Conservation (phyloP, 2,797 vertebrate genomes). For the Brotula barbata region DNA sequence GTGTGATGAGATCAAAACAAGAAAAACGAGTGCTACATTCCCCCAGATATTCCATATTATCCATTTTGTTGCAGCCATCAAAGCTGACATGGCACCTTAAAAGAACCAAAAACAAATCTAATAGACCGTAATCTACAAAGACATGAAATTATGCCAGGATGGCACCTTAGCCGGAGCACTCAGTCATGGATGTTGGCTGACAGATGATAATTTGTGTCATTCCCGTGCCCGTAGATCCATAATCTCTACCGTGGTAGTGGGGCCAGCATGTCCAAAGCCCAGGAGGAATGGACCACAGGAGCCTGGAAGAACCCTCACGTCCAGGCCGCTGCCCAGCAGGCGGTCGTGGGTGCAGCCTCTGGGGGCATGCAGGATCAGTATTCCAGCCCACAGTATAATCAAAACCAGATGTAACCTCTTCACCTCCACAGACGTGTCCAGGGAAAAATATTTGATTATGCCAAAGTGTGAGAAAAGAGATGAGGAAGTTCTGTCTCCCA, state of each 20-base stretch:
- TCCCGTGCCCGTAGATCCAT: slow-evolving; percentile 83
- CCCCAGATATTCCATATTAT: too few species aligned
- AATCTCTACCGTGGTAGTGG: slow-evolving; percentile 95
- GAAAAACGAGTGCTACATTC: too few species aligned
- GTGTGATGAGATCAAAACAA: not conserved
- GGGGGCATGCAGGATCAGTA: slow-evolving; percentile 86
- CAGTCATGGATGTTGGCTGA: not conserved
- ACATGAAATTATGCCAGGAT: not conserved
- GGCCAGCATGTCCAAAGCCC: slow-evolving; percentile 93
- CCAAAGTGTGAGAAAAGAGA: slow-evolving; percentile 37
- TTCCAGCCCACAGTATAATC: slow-evolving; percentile 72
- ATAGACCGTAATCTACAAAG: not conserved
- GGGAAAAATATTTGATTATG: slow-evolving; percentile 22
- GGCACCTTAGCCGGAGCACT: not conserved
- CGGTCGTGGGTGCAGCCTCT: slow-evolving; percentile 86
- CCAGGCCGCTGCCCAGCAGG: slow-evolving; percentile 90
- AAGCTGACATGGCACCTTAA: too few species aligned
- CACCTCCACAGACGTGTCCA: too few species aligned
- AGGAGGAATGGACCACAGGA: slow-evolving; percentile 95
- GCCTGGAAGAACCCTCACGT: slow-evolving; percentile 97
- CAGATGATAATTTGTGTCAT: not conserved
- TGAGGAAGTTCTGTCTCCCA: slow-evolving; percentile 18
- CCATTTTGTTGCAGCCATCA: too few species aligned
- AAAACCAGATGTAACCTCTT: slow-evolving; percentile 68
- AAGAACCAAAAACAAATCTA: not conserved